Conservation (phyloP, 2,888 invertebrate genomes). For the Ophioninae sp. region DNA sequence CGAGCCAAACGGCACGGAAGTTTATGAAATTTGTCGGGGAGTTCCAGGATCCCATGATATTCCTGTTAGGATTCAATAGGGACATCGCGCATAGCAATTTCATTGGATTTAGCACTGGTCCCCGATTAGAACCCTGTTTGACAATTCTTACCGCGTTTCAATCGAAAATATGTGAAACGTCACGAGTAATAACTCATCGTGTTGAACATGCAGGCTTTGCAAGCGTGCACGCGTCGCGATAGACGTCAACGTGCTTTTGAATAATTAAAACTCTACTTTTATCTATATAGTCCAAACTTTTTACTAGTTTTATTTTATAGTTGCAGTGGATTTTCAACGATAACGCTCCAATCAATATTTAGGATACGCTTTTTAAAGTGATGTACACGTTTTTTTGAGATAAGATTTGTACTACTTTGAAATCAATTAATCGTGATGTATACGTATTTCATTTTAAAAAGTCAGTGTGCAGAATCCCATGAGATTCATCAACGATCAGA, state of each 20-base stretch:
- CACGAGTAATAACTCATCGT: not conserved
- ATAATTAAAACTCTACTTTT: no score
- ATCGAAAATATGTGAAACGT: not conserved
- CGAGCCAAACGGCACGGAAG: not conserved
- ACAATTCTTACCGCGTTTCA: not conserved
- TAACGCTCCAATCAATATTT: not conserved
- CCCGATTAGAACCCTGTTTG: not conserved
- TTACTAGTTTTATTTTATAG: not conserved
- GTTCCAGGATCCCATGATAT: no score
- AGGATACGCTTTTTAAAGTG: not conserved
- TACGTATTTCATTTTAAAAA: not conserved
- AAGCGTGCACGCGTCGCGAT: no score
- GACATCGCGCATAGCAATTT: no score
- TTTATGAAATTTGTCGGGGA: not conserved
- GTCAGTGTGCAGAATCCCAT: not conserved
- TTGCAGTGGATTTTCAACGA: not conserved
- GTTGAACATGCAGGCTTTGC: not conserved
- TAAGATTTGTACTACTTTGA: not conserved
- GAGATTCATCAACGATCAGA: not conserved
- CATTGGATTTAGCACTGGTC: not conserved
- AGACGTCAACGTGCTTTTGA: no score
- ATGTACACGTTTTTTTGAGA: not conserved
- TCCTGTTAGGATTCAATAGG: not conserved
- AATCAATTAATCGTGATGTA: not conserved
- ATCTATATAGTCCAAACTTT: no score